A percentile compares a stretch with the other conserved stretches of the same genome.
Evolutionary conservation across 2,113 vertebrate genomes (phyloP).

Genomic region (Nothoprocta pentlandii): DNA sequence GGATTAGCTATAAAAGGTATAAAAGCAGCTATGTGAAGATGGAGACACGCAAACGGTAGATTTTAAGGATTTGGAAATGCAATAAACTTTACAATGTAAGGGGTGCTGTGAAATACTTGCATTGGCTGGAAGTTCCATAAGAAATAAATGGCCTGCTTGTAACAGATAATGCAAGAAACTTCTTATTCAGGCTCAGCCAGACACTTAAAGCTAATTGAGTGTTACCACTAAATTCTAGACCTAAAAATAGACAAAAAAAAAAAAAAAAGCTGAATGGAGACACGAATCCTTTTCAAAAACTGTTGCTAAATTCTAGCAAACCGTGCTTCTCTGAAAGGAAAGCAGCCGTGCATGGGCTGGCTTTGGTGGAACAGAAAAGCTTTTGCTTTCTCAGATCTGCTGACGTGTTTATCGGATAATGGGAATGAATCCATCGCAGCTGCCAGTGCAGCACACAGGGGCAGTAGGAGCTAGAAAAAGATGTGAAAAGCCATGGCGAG

Average conservation of each 20-base stretch:
- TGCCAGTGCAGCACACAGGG: neutral
- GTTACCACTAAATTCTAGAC: neutral
- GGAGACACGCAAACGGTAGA: neutral
- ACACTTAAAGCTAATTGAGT: neutral
- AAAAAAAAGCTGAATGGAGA: neutral
- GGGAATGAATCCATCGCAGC: neutral
- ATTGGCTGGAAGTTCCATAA: rapidly evolving
- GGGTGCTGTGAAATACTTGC: neutral
- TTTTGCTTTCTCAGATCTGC: slow-evolving; percentile 10
- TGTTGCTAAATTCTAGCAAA: slow-evolving; percentile 35
- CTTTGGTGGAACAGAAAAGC: neutral
- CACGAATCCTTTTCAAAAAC: neutral
- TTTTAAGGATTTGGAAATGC: neutral
- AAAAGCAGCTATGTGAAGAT: neutral
- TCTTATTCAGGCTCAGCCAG: neutral
- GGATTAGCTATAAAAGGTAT: neutral
- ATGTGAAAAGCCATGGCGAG: neutral
- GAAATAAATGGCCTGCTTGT: neutral
- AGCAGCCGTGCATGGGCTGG: neutral
- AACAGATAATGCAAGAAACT: neutral
- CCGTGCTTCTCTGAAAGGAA: neutral
- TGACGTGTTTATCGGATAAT: neutral
- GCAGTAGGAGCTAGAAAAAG: slow-evolving; percentile 5
- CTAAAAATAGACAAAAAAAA: neutral
- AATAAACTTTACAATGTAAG: neutral